phyloP scores from a whole-genome alignment of 2,888 invertebrate genomes.

The Melangyna quadrimaculata region DNA sequence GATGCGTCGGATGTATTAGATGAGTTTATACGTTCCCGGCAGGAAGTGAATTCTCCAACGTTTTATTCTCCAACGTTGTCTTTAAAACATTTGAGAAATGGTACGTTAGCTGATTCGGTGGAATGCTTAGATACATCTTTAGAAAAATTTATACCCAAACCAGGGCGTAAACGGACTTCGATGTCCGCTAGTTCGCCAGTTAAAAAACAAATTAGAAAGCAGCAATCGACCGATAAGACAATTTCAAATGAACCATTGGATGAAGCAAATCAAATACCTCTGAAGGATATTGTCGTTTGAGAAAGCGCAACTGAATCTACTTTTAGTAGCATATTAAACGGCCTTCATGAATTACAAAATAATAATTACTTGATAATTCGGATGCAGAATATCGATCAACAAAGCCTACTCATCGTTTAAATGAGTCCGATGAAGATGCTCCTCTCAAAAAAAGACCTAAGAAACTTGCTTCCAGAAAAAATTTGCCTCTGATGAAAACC shows the following conservation, averaged over 20 bases:
- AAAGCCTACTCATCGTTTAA: neutral
- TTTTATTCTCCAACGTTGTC: conserved; percentile 21
- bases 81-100: conserved; percentile 4
- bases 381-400: neutral
- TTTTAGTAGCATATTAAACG: neutral
- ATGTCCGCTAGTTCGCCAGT: neutral
- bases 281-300: neutral
- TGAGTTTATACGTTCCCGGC: neutral
- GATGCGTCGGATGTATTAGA: conserved; percentile 15
- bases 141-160: conserved; percentile 1
- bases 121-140: neutral
- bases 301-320: neutral
- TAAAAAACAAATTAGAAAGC: neutral
- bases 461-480: neutral
- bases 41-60: neutral
- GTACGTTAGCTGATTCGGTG: neutral
- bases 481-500: neutral
- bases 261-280: neutral
- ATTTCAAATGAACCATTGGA: neutral
- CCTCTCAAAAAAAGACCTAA: neutral
- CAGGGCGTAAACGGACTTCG: neutral
- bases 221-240: neutral
- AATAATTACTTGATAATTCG: neutral
- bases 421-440: conserved; percentile 1
- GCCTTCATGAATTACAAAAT: neutral